Evolutionary conservation across 2,797 vertebrate genomes (phyloP).

Genomic region (Bradypodion pumilum): DNA sequence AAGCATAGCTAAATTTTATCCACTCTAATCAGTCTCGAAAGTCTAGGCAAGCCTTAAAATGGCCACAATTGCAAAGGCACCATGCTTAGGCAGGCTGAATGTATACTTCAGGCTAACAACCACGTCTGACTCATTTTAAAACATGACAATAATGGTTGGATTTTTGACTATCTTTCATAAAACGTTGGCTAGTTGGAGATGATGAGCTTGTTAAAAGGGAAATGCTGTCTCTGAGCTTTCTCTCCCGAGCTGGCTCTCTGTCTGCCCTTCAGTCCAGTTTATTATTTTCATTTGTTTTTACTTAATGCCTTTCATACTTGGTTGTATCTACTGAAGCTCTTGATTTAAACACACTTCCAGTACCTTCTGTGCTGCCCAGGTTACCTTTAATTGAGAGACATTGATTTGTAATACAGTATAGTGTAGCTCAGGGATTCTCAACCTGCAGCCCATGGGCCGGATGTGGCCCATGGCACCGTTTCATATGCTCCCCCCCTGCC

Average conservation of each 20-base stretch:
- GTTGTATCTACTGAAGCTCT: conserved; percentile 56
- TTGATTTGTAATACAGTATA: not conserved
- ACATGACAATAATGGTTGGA: accelerated
- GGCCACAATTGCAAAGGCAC: not conserved
- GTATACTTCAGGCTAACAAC: not conserved
- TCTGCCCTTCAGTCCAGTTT: conserved; percentile 17
- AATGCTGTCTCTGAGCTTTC: conserved; percentile 35
- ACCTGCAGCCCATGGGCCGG: too few species aligned
- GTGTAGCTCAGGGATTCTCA: too few species aligned
- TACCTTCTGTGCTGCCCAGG: conserved; percentile 2
- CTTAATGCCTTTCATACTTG: conserved; percentile 48
- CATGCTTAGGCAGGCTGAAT: accelerated
- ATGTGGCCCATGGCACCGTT: too few species aligned
- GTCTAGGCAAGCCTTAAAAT: not conserved
- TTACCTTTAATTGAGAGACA: conserved; percentile 1
- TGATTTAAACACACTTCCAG: conserved; percentile 32
- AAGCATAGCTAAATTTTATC: not conserved
- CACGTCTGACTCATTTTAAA: not conserved
- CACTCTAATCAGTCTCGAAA: not conserved
- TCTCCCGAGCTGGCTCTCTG: conserved; percentile 19
- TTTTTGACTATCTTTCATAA: accelerated
- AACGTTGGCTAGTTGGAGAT: not conserved
- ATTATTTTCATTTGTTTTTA: conserved; percentile 53
- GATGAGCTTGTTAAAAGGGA: conserved; percentile 35
- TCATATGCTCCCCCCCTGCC: too few species aligned